Evolutionary conservation across 2,797 vertebrate genomes (phyloP).

Genomic region (Paguma larvata): DNA sequence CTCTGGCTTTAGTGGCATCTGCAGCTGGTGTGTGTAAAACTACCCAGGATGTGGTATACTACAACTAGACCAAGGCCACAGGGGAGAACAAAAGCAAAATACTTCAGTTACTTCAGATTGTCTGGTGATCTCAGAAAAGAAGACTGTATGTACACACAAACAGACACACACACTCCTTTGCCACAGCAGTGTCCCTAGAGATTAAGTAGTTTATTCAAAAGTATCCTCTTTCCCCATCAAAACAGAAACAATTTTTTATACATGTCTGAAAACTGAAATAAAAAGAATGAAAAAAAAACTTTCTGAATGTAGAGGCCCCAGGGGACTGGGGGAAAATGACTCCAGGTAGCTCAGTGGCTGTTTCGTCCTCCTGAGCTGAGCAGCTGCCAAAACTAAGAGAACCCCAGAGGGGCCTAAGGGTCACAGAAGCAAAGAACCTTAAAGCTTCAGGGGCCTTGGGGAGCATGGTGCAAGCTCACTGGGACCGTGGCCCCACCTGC

Average conservation of each 20-base stretch:
- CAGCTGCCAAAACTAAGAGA: conserved; percentile 61
- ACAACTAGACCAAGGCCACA: neutral
- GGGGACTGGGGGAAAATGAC: neutral
- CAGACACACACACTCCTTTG: neutral
- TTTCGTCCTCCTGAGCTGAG: conserved; percentile 1
- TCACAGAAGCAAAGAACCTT: conserved; percentile 36
- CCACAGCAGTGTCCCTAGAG: neutral
- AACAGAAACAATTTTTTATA: conserved; percentile 4
- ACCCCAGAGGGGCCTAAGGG: neutral
- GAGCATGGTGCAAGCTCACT: neutral
- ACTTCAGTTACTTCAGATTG: conserved; percentile 27
- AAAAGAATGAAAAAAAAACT: neutral
- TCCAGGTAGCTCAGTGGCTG: neutral
- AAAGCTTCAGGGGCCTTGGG: neutral
- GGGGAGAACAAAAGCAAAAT: neutral
- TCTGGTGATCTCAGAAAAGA: neutral
- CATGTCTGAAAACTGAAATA: conserved; percentile 53
- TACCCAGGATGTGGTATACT: neutral
- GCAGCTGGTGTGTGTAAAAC: neutral
- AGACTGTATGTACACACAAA: neutral
- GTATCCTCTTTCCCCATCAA: conserved; percentile 10
- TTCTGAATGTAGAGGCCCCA: conserved; percentile 46
- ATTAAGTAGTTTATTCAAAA: conserved; percentile 21
- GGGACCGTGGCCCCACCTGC: neutral
- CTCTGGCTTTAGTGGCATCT: neutral